Conservation (phyloP, 2,113 vertebrate species). For the Haemorhous mexicanus region DNA sequence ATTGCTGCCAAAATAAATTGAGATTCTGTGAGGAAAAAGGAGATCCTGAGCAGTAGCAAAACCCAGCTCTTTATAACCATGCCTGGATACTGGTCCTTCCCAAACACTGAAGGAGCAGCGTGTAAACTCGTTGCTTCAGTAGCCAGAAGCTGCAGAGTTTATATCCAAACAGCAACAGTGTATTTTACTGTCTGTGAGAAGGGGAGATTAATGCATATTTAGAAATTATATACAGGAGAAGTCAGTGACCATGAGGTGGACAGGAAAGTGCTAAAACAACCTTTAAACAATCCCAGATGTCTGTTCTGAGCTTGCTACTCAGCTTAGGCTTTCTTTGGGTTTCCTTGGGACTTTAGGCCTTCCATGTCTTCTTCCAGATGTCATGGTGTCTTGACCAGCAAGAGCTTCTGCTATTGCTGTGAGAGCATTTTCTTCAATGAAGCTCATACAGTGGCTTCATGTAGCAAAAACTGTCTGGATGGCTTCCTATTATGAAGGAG, state of each 20-base stretch:
- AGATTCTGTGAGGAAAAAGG: not conserved
- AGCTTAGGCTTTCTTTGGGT: not conserved
- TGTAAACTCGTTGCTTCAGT: not conserved
- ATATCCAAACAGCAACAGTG: not conserved
- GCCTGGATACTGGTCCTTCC: not conserved
- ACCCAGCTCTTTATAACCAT: not conserved
- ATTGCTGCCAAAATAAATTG: not conserved
- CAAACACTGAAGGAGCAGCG: not conserved
- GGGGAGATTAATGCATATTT: not conserved
- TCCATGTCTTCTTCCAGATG: not conserved
- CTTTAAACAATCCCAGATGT: not conserved
- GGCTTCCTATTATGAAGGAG: not conserved
- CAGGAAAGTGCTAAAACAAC: not conserved
- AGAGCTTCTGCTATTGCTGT: not conserved
- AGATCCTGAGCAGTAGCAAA: not conserved
- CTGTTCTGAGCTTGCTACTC: not conserved
- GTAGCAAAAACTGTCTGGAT: not conserved
- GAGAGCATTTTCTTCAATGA: not conserved
- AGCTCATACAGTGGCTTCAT: not conserved
- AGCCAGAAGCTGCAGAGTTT: not conserved
- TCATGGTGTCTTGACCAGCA: not conserved
- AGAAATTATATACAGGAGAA: not conserved
- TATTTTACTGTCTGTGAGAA: not conserved
- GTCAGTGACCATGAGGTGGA: not conserved
- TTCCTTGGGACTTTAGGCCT: not conserved